Conservation (phyloP, 53 echinoderm and acorn worm genomes). For the Arbacia lixula region DNA sequence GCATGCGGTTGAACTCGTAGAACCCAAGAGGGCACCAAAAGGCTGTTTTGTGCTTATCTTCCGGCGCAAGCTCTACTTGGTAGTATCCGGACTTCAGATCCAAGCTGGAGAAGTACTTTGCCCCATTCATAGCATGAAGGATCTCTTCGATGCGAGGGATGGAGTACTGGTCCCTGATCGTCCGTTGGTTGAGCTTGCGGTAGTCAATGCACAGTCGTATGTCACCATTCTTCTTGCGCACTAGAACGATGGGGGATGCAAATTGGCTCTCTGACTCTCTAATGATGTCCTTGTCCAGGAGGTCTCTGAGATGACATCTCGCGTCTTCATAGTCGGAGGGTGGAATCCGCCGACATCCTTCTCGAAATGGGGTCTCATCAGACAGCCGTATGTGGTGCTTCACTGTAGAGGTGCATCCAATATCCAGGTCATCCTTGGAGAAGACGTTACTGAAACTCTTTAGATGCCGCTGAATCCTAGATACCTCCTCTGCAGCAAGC, state of each 20-base stretch:
- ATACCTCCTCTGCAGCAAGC: slow-evolving; percentile 1
- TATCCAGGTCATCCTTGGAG: slow-evolving; percentile 57
- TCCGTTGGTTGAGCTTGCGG: slow-evolving; percentile 53
- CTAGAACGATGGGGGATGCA: slow-evolving; percentile 65
- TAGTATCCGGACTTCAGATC: slow-evolving; percentile 66
- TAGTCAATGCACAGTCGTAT: slow-evolving; percentile 66
- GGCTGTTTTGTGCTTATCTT: slow-evolving; percentile 55
- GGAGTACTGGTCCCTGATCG: slow-evolving; percentile 61
- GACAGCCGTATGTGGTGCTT: slow-evolving; percentile 47
- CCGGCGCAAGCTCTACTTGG: slow-evolving; percentile 51
- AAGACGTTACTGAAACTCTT: slow-evolving; percentile 26
- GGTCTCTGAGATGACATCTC: slow-evolving; percentile 53
- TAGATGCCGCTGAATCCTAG: neutral
- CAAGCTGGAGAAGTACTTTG: slow-evolving; percentile 63
- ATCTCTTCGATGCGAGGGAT: slow-evolving; percentile 65
- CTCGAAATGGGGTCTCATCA: slow-evolving; percentile 65
- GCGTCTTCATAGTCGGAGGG: slow-evolving; percentile 67
- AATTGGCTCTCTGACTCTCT: slow-evolving; percentile 61
- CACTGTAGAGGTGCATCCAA: slow-evolving; percentile 55
- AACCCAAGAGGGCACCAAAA: slow-evolving; percentile 62
- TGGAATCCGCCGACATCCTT: slow-evolving; percentile 49
- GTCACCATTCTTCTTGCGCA: slow-evolving; percentile 69
- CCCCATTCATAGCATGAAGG: slow-evolving; percentile 54
- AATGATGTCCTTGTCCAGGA: slow-evolving; percentile 64
- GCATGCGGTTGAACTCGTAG: slow-evolving; percentile 50